phyloP scores from a whole-genome alignment of 1,140 invertebrate genomes.

The Pristionchus pacificus region DNA sequence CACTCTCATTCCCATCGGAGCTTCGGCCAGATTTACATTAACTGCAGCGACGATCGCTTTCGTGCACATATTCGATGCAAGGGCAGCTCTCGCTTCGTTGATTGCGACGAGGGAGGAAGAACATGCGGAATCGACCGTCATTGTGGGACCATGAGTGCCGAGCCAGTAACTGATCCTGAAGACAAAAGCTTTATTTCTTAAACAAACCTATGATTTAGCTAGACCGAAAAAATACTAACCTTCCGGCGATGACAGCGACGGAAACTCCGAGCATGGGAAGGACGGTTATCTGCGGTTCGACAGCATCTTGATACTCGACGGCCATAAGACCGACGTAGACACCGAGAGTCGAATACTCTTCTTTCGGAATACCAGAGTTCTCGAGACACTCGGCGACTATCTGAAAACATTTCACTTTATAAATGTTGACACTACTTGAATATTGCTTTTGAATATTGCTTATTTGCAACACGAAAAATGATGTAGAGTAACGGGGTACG shows the following conservation, averaged over 20 bases:
- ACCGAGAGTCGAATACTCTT: neutral
- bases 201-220: no score
- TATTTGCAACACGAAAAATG: no score
- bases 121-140: slow-evolving; percentile 52
- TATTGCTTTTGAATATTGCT: no score
- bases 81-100: slow-evolving; percentile 47
- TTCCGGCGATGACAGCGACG: slow-evolving; percentile 26
- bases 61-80: slow-evolving; percentile 38
- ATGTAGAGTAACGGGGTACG: no score
- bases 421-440: no score
- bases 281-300: slow-evolving; percentile 22
- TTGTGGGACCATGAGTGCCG: slow-evolving; percentile 10
- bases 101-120: slow-evolving; percentile 51
- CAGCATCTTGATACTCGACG: slow-evolving; percentile 32
- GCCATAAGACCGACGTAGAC: slow-evolving; percentile 35
- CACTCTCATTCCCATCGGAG: slow-evolving; percentile 80
- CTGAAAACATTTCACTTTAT: no score
- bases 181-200: no score
- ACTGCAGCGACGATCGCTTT: slow-evolving; percentile 64
- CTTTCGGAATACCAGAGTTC: neutral
- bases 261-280: slow-evolving; percentile 33
- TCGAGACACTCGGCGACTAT: neutral
- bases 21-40: slow-evolving; percentile 78
- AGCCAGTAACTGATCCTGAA: neutral
- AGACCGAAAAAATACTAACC: no score